Conservation (phyloP, 2,888 invertebrate species). For the Seira ritae region DNA sequence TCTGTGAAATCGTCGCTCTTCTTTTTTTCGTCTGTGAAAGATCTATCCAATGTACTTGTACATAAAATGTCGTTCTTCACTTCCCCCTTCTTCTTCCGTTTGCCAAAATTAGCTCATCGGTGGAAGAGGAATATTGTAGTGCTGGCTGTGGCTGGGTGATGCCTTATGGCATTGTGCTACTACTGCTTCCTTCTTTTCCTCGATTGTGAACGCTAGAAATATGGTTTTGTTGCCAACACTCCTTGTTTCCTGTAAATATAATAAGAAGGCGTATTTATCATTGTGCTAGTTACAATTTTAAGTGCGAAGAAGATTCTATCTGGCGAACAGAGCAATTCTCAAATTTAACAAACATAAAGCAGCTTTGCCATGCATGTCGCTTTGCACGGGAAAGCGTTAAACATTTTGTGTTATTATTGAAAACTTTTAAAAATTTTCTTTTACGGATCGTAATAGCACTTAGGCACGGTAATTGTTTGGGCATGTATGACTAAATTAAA, state of each 20-base stretch:
- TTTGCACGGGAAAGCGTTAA: background rate
- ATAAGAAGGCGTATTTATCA: conserved; percentile 25
- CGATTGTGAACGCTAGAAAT: background rate
- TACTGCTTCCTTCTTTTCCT: background rate
- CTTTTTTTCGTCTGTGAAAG: background rate
- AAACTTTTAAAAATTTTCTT: background rate
- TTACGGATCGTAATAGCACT: background rate
- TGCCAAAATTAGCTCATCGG: conserved; percentile 64
- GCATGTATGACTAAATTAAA: background rate
- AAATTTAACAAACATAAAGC: background rate
- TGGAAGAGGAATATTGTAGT: conserved; percentile 20
- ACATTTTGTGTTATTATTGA: background rate
- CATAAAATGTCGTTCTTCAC: conserved; percentile 23
- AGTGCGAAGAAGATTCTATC: too few relatives aligned
- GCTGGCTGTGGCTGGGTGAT: conserved; percentile 25
- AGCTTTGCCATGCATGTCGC: too few relatives aligned
- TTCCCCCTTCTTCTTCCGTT: conserved; percentile 25
- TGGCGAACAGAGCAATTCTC: background rate
- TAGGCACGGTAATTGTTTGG: background rate
- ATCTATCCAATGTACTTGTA: background rate
- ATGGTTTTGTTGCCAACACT: conserved; percentile 47
- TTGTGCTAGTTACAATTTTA: too few relatives aligned
- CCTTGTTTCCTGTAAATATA: conserved; percentile 56
- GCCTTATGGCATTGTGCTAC: background rate
- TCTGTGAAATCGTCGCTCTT: background rate